A percentile compares a stretch with the other conserved stretches of the same genome.
phyloP scores from a whole-genome alignment of 2,888 invertebrate genomes.

The Spisula subtruncata region DNA sequence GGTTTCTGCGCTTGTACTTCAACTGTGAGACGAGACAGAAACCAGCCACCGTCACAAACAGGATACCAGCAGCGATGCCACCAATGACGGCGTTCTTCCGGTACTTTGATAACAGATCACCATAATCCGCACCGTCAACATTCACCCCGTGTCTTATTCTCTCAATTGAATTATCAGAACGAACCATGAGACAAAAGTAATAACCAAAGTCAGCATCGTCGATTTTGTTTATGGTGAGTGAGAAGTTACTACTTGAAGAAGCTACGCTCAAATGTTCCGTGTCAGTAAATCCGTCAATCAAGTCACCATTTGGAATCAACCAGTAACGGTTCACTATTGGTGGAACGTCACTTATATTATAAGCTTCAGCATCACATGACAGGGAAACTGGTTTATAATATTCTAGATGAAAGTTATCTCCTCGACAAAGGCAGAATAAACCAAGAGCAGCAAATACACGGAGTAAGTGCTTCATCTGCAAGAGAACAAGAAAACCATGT shows the following conservation, averaged over 20 bases:
- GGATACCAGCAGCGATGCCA: constrained; percentile 79
- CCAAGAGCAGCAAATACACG: neutral
- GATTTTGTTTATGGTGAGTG: constrained; percentile 68
- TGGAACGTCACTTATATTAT: constrained; percentile 49
- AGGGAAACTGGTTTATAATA: constrained; percentile 64
- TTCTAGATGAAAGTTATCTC: constrained; percentile 45
- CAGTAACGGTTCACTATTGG: constrained; percentile 56
- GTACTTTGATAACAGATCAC: constrained; percentile 76
- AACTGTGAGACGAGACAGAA: constrained; percentile 77
- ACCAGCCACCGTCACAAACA: constrained; percentile 73
- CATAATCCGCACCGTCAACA: constrained; percentile 79
- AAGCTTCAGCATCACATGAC: constrained; percentile 56
- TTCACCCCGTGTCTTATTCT: constrained; percentile 77
- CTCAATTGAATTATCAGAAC: constrained; percentile 59
- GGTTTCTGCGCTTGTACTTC: constrained; percentile 68
- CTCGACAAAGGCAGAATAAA: neutral
- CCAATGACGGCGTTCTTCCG: constrained; percentile 79
- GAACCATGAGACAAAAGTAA: constrained; percentile 75
- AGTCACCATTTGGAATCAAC: constrained; percentile 69
- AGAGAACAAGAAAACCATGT: neutral
- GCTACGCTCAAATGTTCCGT: constrained; percentile 25
- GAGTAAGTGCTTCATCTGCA: neutral
- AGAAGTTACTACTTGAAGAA: constrained; percentile 20
- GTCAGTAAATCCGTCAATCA: constrained; percentile 30
- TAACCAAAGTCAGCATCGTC: constrained; percentile 79